A percentile compares a stretch with the other conserved stretches of the same genome.
Conservation (phyloP, 2,888 invertebrate genomes). For the Drosophila dives region DNA sequence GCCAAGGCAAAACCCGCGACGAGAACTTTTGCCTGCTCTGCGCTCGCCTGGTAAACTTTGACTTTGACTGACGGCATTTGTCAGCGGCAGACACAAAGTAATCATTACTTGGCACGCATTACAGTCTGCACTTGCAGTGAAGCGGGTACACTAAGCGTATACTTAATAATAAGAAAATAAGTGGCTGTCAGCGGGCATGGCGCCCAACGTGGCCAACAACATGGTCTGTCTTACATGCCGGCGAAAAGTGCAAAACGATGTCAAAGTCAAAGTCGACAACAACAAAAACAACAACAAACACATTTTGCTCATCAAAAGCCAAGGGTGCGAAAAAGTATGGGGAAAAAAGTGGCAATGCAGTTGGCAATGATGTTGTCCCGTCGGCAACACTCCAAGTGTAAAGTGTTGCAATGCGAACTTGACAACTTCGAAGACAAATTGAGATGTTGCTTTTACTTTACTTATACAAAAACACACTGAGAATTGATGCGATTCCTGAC, state of each 20-base stretch:
- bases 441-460: slow-evolving; percentile 60
- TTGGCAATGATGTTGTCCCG: slow-evolving; percentile 41
- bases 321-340: neutral
- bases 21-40: slow-evolving; percentile 22
- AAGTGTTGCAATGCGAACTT: slow-evolving; percentile 64
- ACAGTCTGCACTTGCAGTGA: slow-evolving; percentile 49
- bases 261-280: slow-evolving; percentile 66
- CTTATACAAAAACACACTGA: slow-evolving; percentile 7
- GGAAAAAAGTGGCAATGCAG: slow-evolving; percentile 12
- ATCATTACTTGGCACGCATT: slow-evolving; percentile 71
- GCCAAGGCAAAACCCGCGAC: slow-evolving; percentile 7
- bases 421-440: slow-evolving; percentile 76
- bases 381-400: slow-evolving; percentile 48
- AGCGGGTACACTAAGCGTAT: slow-evolving; percentile 65
- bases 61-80: slow-evolving; percentile 79
- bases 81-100: slow-evolving; percentile 78
- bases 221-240: slow-evolving; percentile 51
- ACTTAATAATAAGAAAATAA: slow-evolving; percentile 80
- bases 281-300: slow-evolving; percentile 28
- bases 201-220: slow-evolving; percentile 13
- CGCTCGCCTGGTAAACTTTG: slow-evolving; percentile 46
- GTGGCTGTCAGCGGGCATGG: slow-evolving; percentile 67
- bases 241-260: slow-evolving; percentile 75
- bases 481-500: slow-evolving; percentile 31
- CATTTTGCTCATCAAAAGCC: slow-evolving; percentile 28